phyloP scores from a whole-genome alignment of 2,797 vertebrate genomes.

The Paguma larvata region DNA sequence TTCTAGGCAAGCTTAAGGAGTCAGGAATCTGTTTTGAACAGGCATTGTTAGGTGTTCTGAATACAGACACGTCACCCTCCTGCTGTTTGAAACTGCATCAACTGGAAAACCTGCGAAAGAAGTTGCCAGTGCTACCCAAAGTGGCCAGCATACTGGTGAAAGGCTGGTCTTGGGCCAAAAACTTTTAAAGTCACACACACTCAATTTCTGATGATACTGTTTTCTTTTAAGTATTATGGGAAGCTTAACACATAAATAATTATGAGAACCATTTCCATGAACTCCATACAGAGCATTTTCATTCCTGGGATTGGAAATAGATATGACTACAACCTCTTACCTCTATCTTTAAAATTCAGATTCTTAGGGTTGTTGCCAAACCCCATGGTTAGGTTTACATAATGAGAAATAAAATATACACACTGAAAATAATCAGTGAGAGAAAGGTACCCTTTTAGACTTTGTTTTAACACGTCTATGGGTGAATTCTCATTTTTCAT shows the following conservation, averaged over 20 bases:
- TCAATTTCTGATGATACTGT: conserved; percentile 34
- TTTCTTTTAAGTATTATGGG: conserved; percentile 3
- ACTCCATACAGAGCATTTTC: background rate
- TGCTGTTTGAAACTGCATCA: conserved; percentile 63
- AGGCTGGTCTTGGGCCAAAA: conserved; percentile 21
- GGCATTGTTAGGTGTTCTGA: conserved; percentile 63
- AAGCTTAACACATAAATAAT: conserved; percentile 24
- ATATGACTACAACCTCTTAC: background rate
- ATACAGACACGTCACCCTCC: conserved; percentile 18
- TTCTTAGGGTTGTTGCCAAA: conserved; percentile 7
- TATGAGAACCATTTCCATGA: background rate
- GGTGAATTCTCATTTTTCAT: conserved; percentile 53
- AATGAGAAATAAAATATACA: conserved; percentile 50
- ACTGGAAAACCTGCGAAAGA: conserved; percentile 66
- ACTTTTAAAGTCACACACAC: conserved; percentile 59
- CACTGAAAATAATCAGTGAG: background rate
- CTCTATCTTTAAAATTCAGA: conserved; percentile 17
- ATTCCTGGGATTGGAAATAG: background rate
- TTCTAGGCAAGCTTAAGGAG: conserved; percentile 50
- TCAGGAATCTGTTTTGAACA: conserved; percentile 15
- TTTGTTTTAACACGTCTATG: conserved; percentile 12
- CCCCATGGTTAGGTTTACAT: background rate
- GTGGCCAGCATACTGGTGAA: conserved; percentile 23
- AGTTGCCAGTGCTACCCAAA: conserved; percentile 36
- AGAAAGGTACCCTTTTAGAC: background rate